Base-by-base conservation (phyloP, 2,797 vertebrate species). In the Helostoma temminkii region DNA sequence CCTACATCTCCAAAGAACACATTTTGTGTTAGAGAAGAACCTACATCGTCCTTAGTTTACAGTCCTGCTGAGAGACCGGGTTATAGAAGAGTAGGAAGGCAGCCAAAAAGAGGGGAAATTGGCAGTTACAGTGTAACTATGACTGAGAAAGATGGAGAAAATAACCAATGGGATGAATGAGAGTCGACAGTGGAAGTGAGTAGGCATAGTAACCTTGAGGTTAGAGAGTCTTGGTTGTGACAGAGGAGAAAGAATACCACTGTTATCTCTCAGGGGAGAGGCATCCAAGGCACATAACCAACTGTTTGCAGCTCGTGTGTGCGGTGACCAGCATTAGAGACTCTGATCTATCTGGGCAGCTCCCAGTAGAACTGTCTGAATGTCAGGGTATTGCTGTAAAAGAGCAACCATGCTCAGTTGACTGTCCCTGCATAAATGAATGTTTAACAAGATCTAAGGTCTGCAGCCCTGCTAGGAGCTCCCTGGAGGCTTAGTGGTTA, bases 371-470 rank as follows among this genome's bases (percentile, higher is more conserved):
- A 37, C 76, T 34, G 45, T 25, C 43, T 79, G 58, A 80, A 88
- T 82, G 80, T 88, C 84, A 78, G 46, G 15, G 37, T 52, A 9
- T 28, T 19, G 54, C 55, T 75, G 42, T 49, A 53, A 78, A 72
- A 78, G 66, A 78, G 54, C 57, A 47, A 42, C 42, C 34, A 49
- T 49, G 48, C 54, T 69, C 54, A 50, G 52, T 60, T 74, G 55
- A 80, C 71, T 75, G 71, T 69, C 50, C 24, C 67, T 67, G 64
- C 73, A 75, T 81, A 60, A 68, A 83, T 83, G 30, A 53, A 68
- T 83, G 39, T 78, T 54, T 41, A 74, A 71, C 28, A 42, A 59
- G 25, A 58, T 50, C 62, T 43, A 77, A 81, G 65, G 71, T 84
- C 77, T 42, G 11, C 61, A 68, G 42, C 24, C 18, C 46, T 52